A percentile compares a stretch with the other conserved stretches of the same genome.
Evolutionary conservation across 2,113 vertebrate species (phyloP).

Genomic region (Gasterosteus aculeatus): DNA sequence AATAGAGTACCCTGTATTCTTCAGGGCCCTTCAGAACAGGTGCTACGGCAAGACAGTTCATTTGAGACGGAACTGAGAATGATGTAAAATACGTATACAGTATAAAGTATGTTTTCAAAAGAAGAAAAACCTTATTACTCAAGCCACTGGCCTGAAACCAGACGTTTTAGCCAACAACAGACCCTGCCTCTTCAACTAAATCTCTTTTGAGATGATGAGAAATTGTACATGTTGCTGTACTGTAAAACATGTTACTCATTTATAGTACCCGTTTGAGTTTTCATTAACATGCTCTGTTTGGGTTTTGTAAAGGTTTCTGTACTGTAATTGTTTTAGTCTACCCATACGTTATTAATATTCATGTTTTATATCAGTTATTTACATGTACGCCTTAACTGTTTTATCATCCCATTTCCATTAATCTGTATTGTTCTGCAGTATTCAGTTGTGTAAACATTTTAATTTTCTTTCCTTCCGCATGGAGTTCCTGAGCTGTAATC

Average conservation of each 20-base stretch:
- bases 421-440: slow-evolving; percentile 88
- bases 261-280: slow-evolving; percentile 79
- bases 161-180: slow-evolving; percentile 79
- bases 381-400: slow-evolving; percentile 95
- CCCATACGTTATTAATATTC: slow-evolving; percentile 81
- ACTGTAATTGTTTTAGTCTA: slow-evolving; percentile 87
- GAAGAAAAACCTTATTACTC: slow-evolving; percentile 71
- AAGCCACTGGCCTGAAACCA: slow-evolving; percentile 74
- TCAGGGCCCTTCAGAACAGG: slow-evolving; percentile 72
- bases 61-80: slow-evolving; percentile 69
- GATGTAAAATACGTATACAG: slow-evolving; percentile 79
- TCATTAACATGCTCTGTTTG: slow-evolving; percentile 77
- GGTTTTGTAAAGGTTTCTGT: slow-evolving; percentile 80
- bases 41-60: slow-evolving; percentile 60
- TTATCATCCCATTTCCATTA: slow-evolving; percentile 79
- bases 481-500: slow-evolving; percentile 92
- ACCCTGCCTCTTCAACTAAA: slow-evolving; percentile 79
- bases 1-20: slow-evolving; percentile 69
- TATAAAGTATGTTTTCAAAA: slow-evolving; percentile 79
- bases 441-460: slow-evolving; percentile 87
- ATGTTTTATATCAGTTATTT: slow-evolving; percentile 84
- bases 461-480: slow-evolving; percentile 85
- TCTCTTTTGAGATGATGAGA: slow-evolving; percentile 72
- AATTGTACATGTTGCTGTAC: slow-evolving; percentile 82
- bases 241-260: slow-evolving; percentile 81